Conservation (phyloP, 2,888 invertebrate genomes). For the Drosophila maculinotata region DNA sequence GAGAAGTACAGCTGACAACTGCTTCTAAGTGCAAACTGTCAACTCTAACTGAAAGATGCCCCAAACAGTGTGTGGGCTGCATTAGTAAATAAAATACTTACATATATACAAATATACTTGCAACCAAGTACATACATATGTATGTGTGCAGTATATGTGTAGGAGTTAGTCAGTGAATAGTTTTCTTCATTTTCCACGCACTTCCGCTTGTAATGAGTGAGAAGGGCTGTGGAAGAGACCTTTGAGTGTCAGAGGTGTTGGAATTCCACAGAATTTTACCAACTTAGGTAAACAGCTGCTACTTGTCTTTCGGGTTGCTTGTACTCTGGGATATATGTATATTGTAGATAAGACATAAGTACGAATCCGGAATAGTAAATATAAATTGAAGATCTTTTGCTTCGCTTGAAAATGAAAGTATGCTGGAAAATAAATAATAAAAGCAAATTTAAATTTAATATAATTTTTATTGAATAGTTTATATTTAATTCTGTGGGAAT, state of each 20-base stretch:
- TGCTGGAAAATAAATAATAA: no score
- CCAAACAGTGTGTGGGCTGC: conserved; percentile 45
- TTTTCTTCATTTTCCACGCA: conserved; percentile 26
- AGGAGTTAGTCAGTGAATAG: conserved; percentile 20
- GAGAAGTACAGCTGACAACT: conserved; percentile 42
- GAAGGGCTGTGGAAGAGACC: conserved; percentile 3
- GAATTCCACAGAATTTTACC: conserved; percentile 35
- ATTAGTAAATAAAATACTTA: conserved; percentile 39
- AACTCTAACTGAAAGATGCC: conserved; percentile 24
- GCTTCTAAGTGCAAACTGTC: conserved; percentile 41
- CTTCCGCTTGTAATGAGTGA: conserved; percentile 55
- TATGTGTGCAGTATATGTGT: conserved; percentile 10
- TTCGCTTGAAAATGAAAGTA: no score
- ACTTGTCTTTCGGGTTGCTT: conserved; percentile 11
- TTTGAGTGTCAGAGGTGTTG: conserved; percentile 31
- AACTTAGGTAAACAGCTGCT: conserved; percentile 28
- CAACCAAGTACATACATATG: no score
- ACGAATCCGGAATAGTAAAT: conserved; percentile 21
- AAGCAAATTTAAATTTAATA: no score
- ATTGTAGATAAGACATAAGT: not conserved
- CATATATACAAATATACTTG: not conserved
- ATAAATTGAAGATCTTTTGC: no score
- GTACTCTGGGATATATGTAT: no score
- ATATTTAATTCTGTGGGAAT: not conserved
- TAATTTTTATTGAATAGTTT: no score